Evolutionary conservation across 2,888 invertebrate species (phyloP), one percentile per base, ranked within the genome.

Genomic region (Prosopocoilus inquinatus): DNA sequence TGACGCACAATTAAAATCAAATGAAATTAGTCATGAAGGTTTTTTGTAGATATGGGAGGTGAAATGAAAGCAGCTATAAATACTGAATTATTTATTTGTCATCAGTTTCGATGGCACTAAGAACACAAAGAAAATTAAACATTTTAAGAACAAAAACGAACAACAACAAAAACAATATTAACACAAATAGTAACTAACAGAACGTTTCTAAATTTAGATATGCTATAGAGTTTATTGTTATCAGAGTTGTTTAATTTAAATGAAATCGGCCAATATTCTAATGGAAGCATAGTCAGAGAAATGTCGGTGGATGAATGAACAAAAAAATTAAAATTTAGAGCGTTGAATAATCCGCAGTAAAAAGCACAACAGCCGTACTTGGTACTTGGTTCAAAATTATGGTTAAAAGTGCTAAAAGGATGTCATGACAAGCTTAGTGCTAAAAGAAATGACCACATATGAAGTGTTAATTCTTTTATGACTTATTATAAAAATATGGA

Each of bases 61-160:
- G 20, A 28, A 28, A 28, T 28, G 4, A 28, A 28, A 28, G 20
- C 20, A 28, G 20, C 20, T 28, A 28, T 28, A 28, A 28, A 28
- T 28, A 28, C 20, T 41, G 16, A 13, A 41, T 13, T 41, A 41
- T 41, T 41, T 41, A 41, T 13, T 41, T 15, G 41, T 41, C 41
- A 41, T 41, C 41, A n/a, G 13, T 41, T 16, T 41, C 16, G 41
- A 41, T 41, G 41, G 41, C 41, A 41, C 41, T 15, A 36, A 41
- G 41, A 41, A 41, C 41, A 41, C 41, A 41, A 41, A 41, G 15
- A 3, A 9, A 9, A 11, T 5, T 2, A 2, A 41, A 15, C 12
- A 13, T 13, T 41, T 11, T 13, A 16, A 15, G 9, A 15, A 41
- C 13, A 2, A 15, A 9, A 41, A 41, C 41, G 16, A 41, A 41